phyloP scores from a whole-genome alignment of 2,797 vertebrate genomes.

The Trichosurus vulpecula region DNA sequence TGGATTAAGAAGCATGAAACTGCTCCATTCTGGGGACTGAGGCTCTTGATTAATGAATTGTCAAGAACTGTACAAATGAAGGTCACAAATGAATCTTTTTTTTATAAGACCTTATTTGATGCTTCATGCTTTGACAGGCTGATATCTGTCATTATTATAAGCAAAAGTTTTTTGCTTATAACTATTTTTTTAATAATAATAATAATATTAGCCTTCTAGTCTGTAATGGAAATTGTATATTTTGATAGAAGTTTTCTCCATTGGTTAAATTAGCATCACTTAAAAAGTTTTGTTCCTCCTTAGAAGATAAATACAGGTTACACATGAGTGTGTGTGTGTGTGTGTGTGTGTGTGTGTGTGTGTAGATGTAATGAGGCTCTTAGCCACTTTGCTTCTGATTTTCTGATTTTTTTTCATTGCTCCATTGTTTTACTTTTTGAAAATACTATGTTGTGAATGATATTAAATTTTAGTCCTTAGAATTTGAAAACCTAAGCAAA shows the following conservation, averaged over 20 bases:
- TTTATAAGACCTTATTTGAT: slow-evolving; percentile 83
- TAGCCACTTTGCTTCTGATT: slow-evolving; percentile 85
- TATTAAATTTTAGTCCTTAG: slow-evolving; percentile 82
- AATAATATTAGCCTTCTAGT: slow-evolving; percentile 87
- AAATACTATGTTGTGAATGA: slow-evolving; percentile 82
- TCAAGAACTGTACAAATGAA: slow-evolving; percentile 83
- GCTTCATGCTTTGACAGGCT: slow-evolving; percentile 82
- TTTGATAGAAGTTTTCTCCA: slow-evolving; percentile 89
- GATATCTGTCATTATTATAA: slow-evolving; percentile 83
- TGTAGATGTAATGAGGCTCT: slow-evolving; percentile 82
- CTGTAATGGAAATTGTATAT: slow-evolving; percentile 91
- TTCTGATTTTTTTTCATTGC: slow-evolving; percentile 83
- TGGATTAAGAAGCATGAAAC: slow-evolving; percentile 81
- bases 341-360: slow-evolving; percentile 21
- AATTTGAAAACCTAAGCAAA: slow-evolving; percentile 81
- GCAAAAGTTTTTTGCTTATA: slow-evolving; percentile 87
- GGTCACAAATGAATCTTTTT: slow-evolving; percentile 81
- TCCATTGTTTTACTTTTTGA: slow-evolving; percentile 84
- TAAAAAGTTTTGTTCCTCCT: slow-evolving; percentile 83
- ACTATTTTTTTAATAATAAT: slow-evolving; percentile 87
- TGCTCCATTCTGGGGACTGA: slow-evolving; percentile 79
- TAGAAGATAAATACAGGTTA: slow-evolving; percentile 83
- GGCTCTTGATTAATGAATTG: slow-evolving; percentile 78
- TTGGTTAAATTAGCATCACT: slow-evolving; percentile 87
- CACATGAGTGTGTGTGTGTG: too few species aligned